phyloP scores from a whole-genome alignment of 1,140 invertebrate species.

The Drosophila parvula region DNA sequence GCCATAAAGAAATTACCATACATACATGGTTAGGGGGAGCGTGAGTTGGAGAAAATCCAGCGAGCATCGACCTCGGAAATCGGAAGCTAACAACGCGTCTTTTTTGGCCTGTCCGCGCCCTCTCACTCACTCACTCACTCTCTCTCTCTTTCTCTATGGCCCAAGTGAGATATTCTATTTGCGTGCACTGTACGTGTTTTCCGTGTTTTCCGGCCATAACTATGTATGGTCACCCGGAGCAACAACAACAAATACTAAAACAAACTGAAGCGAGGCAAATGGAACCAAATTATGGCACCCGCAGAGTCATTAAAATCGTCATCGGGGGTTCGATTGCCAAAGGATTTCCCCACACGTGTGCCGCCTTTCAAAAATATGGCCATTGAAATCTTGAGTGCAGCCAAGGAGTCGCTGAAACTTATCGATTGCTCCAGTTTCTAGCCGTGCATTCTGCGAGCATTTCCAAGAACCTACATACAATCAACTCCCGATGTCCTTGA shows the following conservation, averaged over 20 bases:
- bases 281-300: slow-evolving; percentile 31
- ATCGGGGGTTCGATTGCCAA: slow-evolving; percentile 29
- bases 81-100: slow-evolving; percentile 42
- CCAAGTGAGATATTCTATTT: slow-evolving; percentile 49
- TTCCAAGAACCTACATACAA: slow-evolving; percentile 25
- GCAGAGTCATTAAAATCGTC: slow-evolving; percentile 38
- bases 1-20: slow-evolving; percentile 29
- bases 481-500: slow-evolving; percentile 43
- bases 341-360: slow-evolving; percentile 26
- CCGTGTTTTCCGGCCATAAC: slow-evolving; percentile 48
- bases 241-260: slow-evolving; percentile 17
- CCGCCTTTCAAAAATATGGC: neutral
- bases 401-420: slow-evolving; percentile 11
- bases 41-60: slow-evolving; percentile 7
- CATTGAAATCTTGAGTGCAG: slow-evolving; percentile 20
- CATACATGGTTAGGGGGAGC: slow-evolving; percentile 1
- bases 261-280: neutral
- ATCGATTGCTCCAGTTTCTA: slow-evolving; percentile 56
- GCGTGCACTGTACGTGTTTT: slow-evolving; percentile 26
- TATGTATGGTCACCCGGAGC: slow-evolving; percentile 34
- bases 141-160: slow-evolving; percentile 9
- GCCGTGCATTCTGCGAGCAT: slow-evolving; percentile 34
- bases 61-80: slow-evolving; percentile 58
- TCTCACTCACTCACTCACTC: too few relatives aligned
- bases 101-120: slow-evolving; percentile 5